phyloP scores from a whole-genome alignment of 2,797 vertebrate genomes.

The Chrysocyon brachyurus region DNA sequence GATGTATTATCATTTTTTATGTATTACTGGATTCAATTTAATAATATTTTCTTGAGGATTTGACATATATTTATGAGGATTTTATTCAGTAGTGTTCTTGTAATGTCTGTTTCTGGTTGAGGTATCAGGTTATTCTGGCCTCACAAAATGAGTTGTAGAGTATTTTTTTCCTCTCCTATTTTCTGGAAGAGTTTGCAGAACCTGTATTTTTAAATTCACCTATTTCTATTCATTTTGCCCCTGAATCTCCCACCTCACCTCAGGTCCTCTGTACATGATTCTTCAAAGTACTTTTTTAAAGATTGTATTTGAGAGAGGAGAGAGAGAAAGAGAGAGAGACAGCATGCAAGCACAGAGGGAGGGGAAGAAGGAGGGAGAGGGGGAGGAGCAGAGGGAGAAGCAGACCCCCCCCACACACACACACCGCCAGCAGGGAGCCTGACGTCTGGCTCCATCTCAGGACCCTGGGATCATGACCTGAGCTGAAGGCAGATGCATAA shows the following conservation, averaged over 20 bases:
- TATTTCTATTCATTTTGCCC: constrained; percentile 33
- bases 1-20: background rate
- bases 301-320: too few relatives aligned
- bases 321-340: too few relatives aligned
- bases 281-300: background rate
- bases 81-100: constrained; percentile 23
- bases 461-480: too few relatives aligned
- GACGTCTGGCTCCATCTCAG: too few relatives aligned
- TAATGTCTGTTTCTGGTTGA: background rate
- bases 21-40: background rate
- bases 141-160: background rate
- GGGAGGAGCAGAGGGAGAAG: too few relatives aligned
- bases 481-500: too few relatives aligned
- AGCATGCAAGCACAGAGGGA: too few relatives aligned
- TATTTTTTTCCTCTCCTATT: background rate
- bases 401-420: too few relatives aligned
- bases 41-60: background rate
- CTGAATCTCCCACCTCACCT: background rate
- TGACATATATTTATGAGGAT: background rate
- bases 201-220: background rate
- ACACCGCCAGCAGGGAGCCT: too few relatives aligned
- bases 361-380: too few relatives aligned
- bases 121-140: background rate
- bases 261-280: background rate
- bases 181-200: background rate